phyloP scores from a whole-genome alignment of 2,888 invertebrate species.

The Molorchus minor region DNA sequence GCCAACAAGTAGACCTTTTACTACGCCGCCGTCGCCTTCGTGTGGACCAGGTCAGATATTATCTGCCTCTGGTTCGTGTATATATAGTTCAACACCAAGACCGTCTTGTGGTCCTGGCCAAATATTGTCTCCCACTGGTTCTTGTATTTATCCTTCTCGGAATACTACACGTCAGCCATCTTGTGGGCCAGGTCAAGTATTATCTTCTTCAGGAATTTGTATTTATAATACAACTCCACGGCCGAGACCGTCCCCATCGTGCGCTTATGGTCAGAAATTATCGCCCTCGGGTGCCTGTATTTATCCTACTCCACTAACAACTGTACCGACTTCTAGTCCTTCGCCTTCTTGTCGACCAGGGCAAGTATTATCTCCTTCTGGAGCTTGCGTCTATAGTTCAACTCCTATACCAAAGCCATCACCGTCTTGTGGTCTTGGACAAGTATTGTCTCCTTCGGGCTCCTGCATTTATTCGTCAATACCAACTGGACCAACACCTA shows the following conservation, averaged over 20 bases:
- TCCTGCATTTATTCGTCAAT: slow-evolving; percentile 8
- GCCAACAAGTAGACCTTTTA: not conserved
- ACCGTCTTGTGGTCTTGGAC: slow-evolving; percentile 41
- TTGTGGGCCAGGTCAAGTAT: slow-evolving; percentile 26
- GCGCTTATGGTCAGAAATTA: no score
- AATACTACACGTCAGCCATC: not conserved
- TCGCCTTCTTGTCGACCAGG: slow-evolving; percentile 60
- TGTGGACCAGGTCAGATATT: slow-evolving; percentile 56
- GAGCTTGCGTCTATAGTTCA: slow-evolving; percentile 19
- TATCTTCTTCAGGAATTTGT: not conserved
- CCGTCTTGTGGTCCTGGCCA: slow-evolving; percentile 41
- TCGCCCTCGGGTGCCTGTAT: no score
- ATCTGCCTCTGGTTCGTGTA: slow-evolving; percentile 19
- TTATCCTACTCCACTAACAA: no score
- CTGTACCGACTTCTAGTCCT: slow-evolving; percentile 60
- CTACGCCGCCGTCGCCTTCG: slow-evolving; percentile 39
- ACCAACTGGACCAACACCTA: slow-evolving; percentile 15
- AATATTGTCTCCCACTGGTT: slow-evolving; percentile 18
- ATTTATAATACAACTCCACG: no score
- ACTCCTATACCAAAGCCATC: slow-evolving; percentile 13
- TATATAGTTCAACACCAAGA: slow-evolving; percentile 21
- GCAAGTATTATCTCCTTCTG: slow-evolving; percentile 41
- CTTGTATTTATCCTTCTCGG: slow-evolving; percentile 26
- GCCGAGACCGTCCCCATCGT: no score
- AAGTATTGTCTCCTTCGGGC: slow-evolving; percentile 18